Conservation (phyloP, 1,140 invertebrate genomes). For the Tyrophagus putrescentiae region DNA sequence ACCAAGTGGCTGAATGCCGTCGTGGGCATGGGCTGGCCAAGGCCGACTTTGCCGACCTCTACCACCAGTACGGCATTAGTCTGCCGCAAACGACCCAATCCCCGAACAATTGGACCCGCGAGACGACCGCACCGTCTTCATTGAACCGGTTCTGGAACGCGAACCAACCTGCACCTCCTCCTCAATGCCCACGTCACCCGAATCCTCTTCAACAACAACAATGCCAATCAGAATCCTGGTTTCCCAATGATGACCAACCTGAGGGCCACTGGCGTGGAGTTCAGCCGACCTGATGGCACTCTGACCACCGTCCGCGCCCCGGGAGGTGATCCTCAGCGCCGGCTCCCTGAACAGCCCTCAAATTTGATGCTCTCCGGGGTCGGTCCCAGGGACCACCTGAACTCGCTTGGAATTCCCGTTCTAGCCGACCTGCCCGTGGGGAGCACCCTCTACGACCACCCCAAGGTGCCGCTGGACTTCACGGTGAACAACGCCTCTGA, state of each 20-base stretch:
- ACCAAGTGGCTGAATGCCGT: slow-evolving; percentile 47
- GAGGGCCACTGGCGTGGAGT: slow-evolving; percentile 33
- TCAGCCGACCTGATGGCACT: slow-evolving; percentile 29
- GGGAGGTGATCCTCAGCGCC: slow-evolving; percentile 71
- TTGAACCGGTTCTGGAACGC: slow-evolving; percentile 57
- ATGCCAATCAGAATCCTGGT: too few species aligned
- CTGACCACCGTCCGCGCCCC: slow-evolving; percentile 49
- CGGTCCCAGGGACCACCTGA: slow-evolving; percentile 60
- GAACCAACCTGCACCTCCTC: slow-evolving; percentile 62
- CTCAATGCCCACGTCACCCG: slow-evolving; percentile 24
- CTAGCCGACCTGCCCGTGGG: slow-evolving; percentile 63
- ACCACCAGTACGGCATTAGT: slow-evolving; percentile 57
- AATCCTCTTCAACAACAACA: slow-evolving; percentile 62
- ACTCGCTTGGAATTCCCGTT: slow-evolving; percentile 41
- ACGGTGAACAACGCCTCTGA: neutral
- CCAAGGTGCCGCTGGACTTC: slow-evolving; percentile 19
- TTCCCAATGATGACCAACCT: too few species aligned
- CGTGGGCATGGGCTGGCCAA: slow-evolving; percentile 33
- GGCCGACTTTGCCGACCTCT: slow-evolving; percentile 62
- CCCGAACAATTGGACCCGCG: slow-evolving; percentile 62
- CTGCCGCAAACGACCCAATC: too few species aligned
- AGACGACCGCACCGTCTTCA: slow-evolving; percentile 73
- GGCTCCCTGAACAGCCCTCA: slow-evolving; percentile 81
- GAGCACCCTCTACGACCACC: slow-evolving; percentile 49
- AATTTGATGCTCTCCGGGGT: slow-evolving; percentile 81